Base-by-base conservation (phyloP, 2,113 vertebrate species). In the Ictalurus punctatus region DNA sequence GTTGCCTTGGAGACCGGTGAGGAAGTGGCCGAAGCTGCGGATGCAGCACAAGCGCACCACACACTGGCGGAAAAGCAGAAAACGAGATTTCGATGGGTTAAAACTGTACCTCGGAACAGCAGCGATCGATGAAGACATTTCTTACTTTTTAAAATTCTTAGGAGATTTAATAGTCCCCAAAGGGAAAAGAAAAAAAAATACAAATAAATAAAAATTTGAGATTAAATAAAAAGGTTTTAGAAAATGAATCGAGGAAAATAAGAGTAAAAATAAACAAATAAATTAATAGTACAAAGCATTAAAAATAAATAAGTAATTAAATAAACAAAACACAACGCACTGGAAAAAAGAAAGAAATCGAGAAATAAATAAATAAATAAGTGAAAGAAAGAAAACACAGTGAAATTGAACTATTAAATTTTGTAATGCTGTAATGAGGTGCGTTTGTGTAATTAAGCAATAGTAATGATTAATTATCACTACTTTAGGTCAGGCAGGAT, bases 11-110 rank as follows among this genome's bases (percentile, higher is more conserved):
- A 99, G 90, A 92, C 93, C 96, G 21, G 96, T 96, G 0, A 99
- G 95, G 90, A 99, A 99, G 95, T 99, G 98, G 44, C 98, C 98
- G 1, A 99, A 99, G 94, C 98, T 99, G 79, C 98, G 97, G 56
- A 99, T 97, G 93, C 97, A 98, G 94, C 97, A 97, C 88, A 98
- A 94, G 0, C 98, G 95, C 71, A 98, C 94, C 0, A 97, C 94
- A 0, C 97, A 96, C 98, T 99, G 95, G 56, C 14, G 21, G 56
- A 40, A 85, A 37, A 86, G 82, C 25, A 82, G 71, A 83, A n/a
- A 6, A 19, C 16, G 17, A 16, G 2, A 19, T 48, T 7, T 7
- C 6, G 44, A 48, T 5, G 44, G 44, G 44, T 48, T 48, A 48
- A 48, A 48, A 48, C 44, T 48, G 40, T 5, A 6, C 44, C 44